Evolutionary conservation across 2,888 invertebrate species (phyloP).

Genomic region (Cantharis rustica): DNA sequence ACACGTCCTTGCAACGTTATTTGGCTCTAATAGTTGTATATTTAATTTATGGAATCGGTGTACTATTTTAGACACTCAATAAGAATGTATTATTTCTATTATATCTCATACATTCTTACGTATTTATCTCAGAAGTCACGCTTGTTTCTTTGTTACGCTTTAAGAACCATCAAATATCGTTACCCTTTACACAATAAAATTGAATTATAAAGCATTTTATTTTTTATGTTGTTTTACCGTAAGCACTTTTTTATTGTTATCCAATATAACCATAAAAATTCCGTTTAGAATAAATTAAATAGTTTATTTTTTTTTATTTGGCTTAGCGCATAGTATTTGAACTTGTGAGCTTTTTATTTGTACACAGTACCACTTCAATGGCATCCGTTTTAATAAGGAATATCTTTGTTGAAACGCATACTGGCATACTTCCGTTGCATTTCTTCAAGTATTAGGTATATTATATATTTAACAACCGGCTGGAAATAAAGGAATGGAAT

Average conservation of each 20-base stretch:
- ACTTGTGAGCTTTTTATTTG: background rate
- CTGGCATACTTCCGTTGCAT: conserved; percentile 19
- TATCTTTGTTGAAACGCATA: conserved; percentile 15
- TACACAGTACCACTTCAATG: background rate
- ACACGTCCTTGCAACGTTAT: too few relatives aligned
- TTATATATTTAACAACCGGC: conserved; percentile 7
- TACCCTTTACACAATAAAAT: background rate
- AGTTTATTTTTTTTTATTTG: background rate
- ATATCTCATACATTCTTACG: background rate
- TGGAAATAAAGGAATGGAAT: conserved; percentile 7
- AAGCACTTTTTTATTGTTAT: background rate
- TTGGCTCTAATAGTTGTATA: too few relatives aligned
- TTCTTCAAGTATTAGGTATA: conserved; percentile 8
- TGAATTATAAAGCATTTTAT: background rate
- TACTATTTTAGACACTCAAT: too few relatives aligned
- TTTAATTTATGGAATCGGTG: too few relatives aligned
- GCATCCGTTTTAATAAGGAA: conserved; percentile 6
- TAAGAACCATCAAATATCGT: background rate
- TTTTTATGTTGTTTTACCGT: background rate
- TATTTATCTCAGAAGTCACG: background rate
- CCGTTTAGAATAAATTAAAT: background rate
- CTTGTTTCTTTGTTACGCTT: background rate
- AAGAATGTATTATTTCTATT: too few relatives aligned
- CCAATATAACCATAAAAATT: background rate
- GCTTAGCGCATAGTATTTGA: background rate